Evolutionary conservation across 2,888 invertebrate genomes (phyloP).

Genomic region (Cataglyphis rosenhaueri): DNA sequence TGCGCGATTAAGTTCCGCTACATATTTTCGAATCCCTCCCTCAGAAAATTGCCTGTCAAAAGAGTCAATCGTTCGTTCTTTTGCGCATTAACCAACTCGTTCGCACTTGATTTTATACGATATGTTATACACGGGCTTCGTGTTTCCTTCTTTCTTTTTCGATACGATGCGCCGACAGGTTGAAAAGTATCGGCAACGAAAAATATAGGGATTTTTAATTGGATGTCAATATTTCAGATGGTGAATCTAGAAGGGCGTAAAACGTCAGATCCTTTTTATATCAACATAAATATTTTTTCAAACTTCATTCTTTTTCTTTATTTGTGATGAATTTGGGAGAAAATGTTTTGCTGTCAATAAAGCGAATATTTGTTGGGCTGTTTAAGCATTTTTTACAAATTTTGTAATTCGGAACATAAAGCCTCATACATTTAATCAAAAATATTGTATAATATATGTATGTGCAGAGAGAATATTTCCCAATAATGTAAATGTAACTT

Average conservation of each 20-base stretch:
- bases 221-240: constrained; percentile 28
- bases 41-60: constrained; percentile 43
- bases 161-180: neutral
- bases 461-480: neutral
- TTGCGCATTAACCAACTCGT: constrained; percentile 23
- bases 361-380: neutral
- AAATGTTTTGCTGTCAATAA: neutral
- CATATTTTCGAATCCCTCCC: constrained; percentile 35
- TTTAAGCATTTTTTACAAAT: neutral
- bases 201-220: constrained; percentile 13
- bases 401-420: neutral
- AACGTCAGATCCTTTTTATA: neutral
- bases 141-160: constrained; percentile 16
- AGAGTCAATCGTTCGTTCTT: constrained; percentile 32
- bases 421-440: neutral
- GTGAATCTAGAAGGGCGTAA: constrained; percentile 5
- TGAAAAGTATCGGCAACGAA: constrained; percentile 10
- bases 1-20: constrained; percentile 44
- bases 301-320: neutral
- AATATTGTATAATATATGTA: neutral
- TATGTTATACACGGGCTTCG: constrained; percentile 22
- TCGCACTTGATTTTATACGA: constrained; percentile 29
- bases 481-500: neutral
- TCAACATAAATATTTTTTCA: neutral
- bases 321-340: neutral